These are phyloP conservation scores for Bovichtus diacanthus DNA, from an alignment of 2,797 vertebrate species.

Conservation along the genomic window DNA sequence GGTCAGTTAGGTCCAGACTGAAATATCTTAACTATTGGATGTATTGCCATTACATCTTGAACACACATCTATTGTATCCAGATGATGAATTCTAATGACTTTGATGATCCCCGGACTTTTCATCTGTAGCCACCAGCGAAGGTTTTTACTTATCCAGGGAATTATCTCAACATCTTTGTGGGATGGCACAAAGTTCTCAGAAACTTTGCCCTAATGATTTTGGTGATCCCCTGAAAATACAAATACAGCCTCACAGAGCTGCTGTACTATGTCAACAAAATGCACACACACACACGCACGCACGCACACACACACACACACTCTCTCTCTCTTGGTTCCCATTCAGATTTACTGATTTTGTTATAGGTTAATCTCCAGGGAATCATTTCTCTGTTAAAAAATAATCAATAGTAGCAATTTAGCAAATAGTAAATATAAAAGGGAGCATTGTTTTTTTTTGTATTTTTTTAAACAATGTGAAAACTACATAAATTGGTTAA, in stretches of 20 bases:
- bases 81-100: neutral
- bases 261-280: neutral
- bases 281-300: neutral
- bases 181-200: neutral
- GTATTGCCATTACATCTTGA: neutral
- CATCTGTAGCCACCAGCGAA: neutral
- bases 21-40: neutral
- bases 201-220: neutral
- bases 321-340: neutral
- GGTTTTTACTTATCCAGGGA: neutral
- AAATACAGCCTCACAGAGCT: neutral
- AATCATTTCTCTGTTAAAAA: slow-evolving; percentile 1
- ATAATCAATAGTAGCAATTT: slow-evolving; percentile 1
- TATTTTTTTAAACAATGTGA: neutral
- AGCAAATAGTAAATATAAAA: neutral
- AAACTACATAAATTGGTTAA: neutral
- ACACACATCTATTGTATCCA: neutral
- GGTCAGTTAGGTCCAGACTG: neutral
- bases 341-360: neutral
- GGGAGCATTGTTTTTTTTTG: neutral
- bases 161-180: neutral
- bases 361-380: neutral
- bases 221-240: no score
- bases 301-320: neutral
- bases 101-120: neutral